phyloP scores from a whole-genome alignment of 2,113 vertebrate species.

The Xyrauchen texanus region DNA sequence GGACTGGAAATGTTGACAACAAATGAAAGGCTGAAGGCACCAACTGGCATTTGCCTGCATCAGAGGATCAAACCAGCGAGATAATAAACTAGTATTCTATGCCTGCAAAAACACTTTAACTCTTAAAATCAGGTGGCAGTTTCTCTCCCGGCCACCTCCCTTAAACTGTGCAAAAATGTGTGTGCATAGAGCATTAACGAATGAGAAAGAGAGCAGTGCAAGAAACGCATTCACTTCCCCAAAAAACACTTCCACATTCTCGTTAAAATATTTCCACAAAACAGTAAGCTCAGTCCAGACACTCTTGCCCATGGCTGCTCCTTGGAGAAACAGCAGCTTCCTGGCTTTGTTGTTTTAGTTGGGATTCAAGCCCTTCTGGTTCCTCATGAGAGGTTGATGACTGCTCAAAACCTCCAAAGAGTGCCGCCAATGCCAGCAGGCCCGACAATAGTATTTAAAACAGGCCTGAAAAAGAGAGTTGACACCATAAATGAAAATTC shows the following conservation, averaged over 20 bases:
- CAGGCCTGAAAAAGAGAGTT: conserved; percentile 79
- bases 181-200: conserved; percentile 90
- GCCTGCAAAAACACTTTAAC: conserved; percentile 70
- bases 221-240: conserved; percentile 82
- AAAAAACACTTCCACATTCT: conserved; percentile 72
- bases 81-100: conserved; percentile 81
- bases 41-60: conserved; percentile 90
- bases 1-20: background rate
- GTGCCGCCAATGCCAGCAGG: conserved; percentile 98
- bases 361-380: conserved; percentile 93
- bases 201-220: conserved; percentile 91
- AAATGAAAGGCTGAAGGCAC: conserved; percentile 81
- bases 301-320: background rate
- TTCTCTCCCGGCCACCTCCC: conserved; percentile 70
- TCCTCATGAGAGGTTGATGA: conserved; percentile 97
- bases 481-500: background rate
- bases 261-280: background rate
- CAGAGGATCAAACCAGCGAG: conserved; percentile 85
- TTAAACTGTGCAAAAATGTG: conserved; percentile 43
- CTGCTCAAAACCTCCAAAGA: conserved; percentile 91
- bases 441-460: conserved; percentile 98
- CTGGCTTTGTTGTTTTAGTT: conserved; percentile 73
- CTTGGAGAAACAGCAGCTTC: conserved; percentile 5
- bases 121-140: conserved; percentile 79
- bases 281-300: conserved; percentile 11